Percentiles rank a stretch among this genome's conserved stretches.
These are phyloP conservation scores for Gonocerus acuteangulatus DNA, from an alignment of 2,888 invertebrate species.

Conservation along the genomic window DNA sequence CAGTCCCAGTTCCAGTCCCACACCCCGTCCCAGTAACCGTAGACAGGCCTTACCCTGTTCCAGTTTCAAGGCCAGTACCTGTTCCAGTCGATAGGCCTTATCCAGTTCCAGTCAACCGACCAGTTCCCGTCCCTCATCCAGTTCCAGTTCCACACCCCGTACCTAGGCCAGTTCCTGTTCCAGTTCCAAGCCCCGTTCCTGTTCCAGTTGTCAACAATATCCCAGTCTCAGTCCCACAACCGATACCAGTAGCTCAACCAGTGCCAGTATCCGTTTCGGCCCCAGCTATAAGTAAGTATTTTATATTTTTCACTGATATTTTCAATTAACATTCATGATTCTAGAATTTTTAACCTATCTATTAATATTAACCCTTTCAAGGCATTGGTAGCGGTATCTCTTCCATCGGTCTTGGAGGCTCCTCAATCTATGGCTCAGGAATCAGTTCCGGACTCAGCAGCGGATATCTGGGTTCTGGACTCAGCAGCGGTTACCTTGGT, in stretches of 20 bases:
- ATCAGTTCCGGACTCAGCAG: no score
- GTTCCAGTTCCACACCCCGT: slow-evolving; percentile 24
- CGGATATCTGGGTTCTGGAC: no score
- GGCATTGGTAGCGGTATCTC: no score
- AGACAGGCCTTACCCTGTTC: slow-evolving; percentile 36
- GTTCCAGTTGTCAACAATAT: slow-evolving; percentile 44
- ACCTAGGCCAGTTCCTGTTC: background rate
- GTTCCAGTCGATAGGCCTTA: slow-evolving; percentile 45
- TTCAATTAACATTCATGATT: no score
- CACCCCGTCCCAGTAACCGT: slow-evolving; percentile 38
- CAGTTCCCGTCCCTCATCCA: slow-evolving; percentile 32
- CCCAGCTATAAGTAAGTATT: no score
- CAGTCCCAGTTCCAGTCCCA: slow-evolving; percentile 38
- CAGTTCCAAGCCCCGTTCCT: slow-evolving; percentile 42
- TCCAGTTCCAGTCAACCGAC: slow-evolving; percentile 44
- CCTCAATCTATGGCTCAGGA: no score
- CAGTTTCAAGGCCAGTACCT: slow-evolving; percentile 39
- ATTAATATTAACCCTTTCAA: no score
- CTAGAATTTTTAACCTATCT: no score
- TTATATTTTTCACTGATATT: no score
- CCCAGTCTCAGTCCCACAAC: slow-evolving; percentile 18
- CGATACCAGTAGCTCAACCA: slow-evolving; percentile 12
- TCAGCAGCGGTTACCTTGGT: no score
- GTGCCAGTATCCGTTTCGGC: background rate
- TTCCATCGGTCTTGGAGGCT: no score